These are phyloP conservation scores for Xestia c-nigrum DNA, from an alignment of 2,888 invertebrate species.

Conservation along the genomic window DNA sequence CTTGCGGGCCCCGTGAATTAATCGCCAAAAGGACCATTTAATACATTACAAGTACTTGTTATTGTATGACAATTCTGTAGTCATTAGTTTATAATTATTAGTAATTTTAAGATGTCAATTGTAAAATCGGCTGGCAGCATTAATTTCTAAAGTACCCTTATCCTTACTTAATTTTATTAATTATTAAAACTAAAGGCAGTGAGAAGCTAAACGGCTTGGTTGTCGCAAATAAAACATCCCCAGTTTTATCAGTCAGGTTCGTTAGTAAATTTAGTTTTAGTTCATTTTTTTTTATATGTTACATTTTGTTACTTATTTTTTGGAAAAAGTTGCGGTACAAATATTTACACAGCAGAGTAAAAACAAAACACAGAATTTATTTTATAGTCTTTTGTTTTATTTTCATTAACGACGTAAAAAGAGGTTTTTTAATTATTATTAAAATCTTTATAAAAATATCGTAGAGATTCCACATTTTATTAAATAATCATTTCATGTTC, in stretches of 20 bases:
- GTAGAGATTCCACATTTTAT: neutral
- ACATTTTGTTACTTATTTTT: neutral
- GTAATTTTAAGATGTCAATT: conserved; percentile 12
- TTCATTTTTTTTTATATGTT: neutral
- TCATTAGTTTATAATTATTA: neutral
- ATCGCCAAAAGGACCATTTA: neutral
- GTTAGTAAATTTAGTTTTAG: conserved; percentile 42
- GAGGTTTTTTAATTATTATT: conserved; percentile 4
- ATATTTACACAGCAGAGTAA: conserved; percentile 25
- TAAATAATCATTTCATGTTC: neutral
- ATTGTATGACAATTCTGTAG: neutral
- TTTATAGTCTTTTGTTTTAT: conserved; percentile 25
- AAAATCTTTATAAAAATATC: neutral
- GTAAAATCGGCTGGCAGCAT: conserved; percentile 33
- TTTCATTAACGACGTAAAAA: conserved; percentile 18
- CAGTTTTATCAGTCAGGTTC: conserved; percentile 60
- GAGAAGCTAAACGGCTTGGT: conserved; percentile 66
- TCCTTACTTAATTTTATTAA: conserved; percentile 56
- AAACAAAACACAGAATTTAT: conserved; percentile 16
- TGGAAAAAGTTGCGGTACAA: neutral
- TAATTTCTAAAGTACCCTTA: conserved; percentile 60
- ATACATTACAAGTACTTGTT: neutral
- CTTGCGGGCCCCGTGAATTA: no score
- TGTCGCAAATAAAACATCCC: conserved; percentile 62
- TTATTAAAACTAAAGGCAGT: conserved; percentile 65